These are phyloP conservation scores for Turritopsis dohrnii DNA, from an alignment of 30 jellyfish, hydroid and myxozoan species.

Conservation along the genomic window DNA sequence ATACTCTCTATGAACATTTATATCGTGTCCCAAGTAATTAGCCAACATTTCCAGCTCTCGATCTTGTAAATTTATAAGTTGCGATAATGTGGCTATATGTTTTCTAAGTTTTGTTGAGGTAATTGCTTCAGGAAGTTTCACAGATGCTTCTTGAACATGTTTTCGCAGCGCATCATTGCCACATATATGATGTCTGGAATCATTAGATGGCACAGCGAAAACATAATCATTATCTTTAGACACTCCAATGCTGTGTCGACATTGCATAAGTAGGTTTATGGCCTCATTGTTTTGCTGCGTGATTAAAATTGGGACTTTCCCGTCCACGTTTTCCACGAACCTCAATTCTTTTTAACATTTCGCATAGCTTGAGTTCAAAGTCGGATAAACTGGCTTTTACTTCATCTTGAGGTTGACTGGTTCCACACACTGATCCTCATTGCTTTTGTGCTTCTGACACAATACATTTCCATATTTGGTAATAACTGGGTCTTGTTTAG, in stretches of 20 bases:
- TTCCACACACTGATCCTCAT: constrained; percentile 18
- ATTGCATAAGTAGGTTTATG: background rate
- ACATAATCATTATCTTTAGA: constrained; percentile 27
- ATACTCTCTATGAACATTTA: constrained; percentile 49
- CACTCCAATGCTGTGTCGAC: constrained; percentile 34
- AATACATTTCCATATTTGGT: constrained; percentile 3
- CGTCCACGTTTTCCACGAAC: constrained; percentile 38
- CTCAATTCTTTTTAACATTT: constrained; percentile 26
- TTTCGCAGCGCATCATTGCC: constrained; percentile 45
- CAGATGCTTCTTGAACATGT: constrained; percentile 5
- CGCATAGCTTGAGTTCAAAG: constrained; percentile 36
- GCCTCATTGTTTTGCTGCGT: constrained; percentile 15
- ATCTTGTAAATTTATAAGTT: constrained; percentile 36
- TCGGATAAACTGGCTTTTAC: constrained; percentile 28
- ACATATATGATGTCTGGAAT: constrained; percentile 29
- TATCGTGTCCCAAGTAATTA: constrained; percentile 52
- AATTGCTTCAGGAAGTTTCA: constrained; percentile 38
- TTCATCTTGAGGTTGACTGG: constrained; percentile 31
- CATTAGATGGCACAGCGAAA: constrained; percentile 50
- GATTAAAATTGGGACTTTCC: constrained; percentile 29
- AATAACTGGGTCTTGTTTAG: constrained; percentile 15
- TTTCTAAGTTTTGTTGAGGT: constrained; percentile 39
- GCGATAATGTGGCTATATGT: constrained; percentile 48
- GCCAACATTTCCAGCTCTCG: constrained; percentile 53
- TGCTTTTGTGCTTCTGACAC: background rate